Base-by-base conservation (phyloP, 2,797 vertebrate species). In the Sebastes steindachneri region DNA sequence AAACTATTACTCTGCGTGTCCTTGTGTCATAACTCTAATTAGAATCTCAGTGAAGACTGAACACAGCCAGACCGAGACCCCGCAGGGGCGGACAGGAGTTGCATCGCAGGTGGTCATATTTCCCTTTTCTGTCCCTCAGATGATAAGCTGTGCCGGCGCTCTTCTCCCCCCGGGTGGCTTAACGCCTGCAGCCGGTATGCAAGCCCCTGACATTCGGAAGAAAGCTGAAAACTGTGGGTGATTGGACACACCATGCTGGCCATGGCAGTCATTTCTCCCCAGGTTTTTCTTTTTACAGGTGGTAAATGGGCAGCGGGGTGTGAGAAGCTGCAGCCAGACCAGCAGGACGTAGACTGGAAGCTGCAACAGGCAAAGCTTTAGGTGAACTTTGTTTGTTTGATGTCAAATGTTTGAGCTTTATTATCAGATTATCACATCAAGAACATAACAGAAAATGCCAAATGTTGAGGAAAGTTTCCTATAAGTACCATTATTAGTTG, bases 121-220 rank as follows among this genome's bases (percentile, higher is more conserved):
- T 88, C 68, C 72, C 19, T 51, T 79, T 29, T 82, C 84, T 90
- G 91, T 68, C 77, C 73, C 84, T 90, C 76, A 75, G 84, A 89
- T 88, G 92, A 93, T 94, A 91, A 92, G 80, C 79, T 11, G 17
- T 72, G 78, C 15, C 25, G 0, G 80, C 7, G 19, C 0, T 9
- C 31, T 68, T 41, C 25, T 66, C 41, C 55, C 83, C 54, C 45
- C 28, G 59, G 65, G 83, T 58, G 80, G 59, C 57, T 75, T 10
- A 79, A 68, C 19, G 19, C 86, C 82, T 70, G 78, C 73, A 69
- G 86, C 45, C 45, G 19, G 26, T 74, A 70, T 86, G 68, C 68
- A 35, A 71, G 63, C 55, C 58, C n/a, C 82, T 55, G 79, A 89
- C 87, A 87, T 80, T 84, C 58, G 71, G 75, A 77, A 55, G 41